Evolutionary conservation across 1,140 invertebrate genomes (phyloP).

Genomic region (Zaprionus inermis): DNA sequence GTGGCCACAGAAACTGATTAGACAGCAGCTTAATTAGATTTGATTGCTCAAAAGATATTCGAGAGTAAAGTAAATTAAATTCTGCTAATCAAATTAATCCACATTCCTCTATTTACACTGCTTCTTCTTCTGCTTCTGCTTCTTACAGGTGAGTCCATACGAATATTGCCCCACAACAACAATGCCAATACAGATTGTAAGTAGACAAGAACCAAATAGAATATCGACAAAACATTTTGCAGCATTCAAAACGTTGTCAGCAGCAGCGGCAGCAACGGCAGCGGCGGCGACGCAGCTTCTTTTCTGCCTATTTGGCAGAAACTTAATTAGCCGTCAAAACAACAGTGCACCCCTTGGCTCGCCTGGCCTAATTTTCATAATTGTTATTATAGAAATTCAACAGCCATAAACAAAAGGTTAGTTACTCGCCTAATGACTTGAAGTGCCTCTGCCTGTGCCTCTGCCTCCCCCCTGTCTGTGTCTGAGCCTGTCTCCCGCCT

Average conservation of each 20-base stretch:
- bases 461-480: neutral
- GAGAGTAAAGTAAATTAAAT: conserved; percentile 54
- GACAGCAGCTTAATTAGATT: conserved; percentile 73
- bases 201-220: conserved; percentile 45
- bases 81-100: conserved; percentile 69
- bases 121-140: conserved; percentile 39
- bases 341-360: conserved; percentile 40
- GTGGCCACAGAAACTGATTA: conserved; percentile 74
- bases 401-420: conserved; percentile 80
- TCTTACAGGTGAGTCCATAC: conserved; percentile 82
- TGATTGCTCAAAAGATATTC: conserved; percentile 78
- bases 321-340: conserved; percentile 83
- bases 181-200: conserved; percentile 77
- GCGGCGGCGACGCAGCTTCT: conserved; percentile 53
- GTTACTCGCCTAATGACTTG: conserved; percentile 81
- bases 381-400: conserved; percentile 83
- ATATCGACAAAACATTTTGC: neutral
- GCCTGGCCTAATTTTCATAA: conserved; percentile 79
- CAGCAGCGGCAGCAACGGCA: neutral
- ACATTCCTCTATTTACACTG: conserved; percentile 6
- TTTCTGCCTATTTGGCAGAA: conserved; percentile 80
- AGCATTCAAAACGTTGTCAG: conserved; percentile 30
- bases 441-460: conserved; percentile 52
- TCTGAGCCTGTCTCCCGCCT: neutral
- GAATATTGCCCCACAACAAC: conserved; percentile 49